Evolutionary conservation across 2,113 vertebrate species (phyloP).

Genomic region (Psammodynastes pulverulentus): DNA sequence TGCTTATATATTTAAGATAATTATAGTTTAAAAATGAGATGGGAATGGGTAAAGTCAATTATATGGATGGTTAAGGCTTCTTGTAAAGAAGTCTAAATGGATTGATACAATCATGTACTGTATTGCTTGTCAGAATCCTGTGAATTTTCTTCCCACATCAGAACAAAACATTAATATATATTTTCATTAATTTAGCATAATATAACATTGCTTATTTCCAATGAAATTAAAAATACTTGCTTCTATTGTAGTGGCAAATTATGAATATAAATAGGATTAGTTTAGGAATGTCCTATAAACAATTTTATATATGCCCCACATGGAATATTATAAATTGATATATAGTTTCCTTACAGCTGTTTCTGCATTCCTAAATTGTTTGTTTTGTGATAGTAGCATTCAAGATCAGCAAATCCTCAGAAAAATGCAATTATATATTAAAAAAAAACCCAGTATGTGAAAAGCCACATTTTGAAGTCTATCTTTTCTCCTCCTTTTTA

Average conservation of each 20-base stretch:
- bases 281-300: neutral
- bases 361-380: neutral
- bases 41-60: neutral
- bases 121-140: neutral
- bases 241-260: neutral
- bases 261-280: neutral
- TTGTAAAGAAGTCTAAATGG: neutral
- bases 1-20: neutral
- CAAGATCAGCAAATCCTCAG: neutral
- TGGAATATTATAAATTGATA: neutral
- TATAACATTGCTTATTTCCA: neutral
- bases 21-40: neutral
- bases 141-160: neutral
- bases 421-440: neutral
- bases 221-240: neutral
- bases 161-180: neutral
- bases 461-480: neutral
- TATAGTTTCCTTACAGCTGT: neutral
- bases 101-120: neutral
- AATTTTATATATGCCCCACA: neutral
- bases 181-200: neutral
- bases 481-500: neutral
- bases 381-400: neutral
- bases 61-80: neutral
- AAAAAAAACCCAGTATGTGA: neutral